Conservation (phyloP, 1,140 invertebrate genomes). For the Aphaenogaster ashmeadi region DNA sequence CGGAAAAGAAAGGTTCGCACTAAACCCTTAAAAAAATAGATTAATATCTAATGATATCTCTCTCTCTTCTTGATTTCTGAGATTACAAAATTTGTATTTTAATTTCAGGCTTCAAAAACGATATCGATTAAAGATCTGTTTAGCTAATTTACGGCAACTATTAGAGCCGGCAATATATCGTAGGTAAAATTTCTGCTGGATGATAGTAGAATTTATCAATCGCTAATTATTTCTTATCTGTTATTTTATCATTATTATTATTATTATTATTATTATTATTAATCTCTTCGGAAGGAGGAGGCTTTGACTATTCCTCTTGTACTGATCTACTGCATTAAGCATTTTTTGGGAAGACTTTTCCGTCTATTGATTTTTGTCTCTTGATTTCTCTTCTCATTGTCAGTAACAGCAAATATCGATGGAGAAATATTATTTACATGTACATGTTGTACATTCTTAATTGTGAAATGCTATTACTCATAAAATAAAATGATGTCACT, state of each 20-base stretch:
- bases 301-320: constrained; percentile 51
- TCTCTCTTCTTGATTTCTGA: constrained; percentile 8
- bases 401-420: not conserved
- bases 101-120: constrained; percentile 2
- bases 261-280: constrained; percentile 44
- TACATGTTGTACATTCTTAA: not conserved
- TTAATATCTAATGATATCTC: not conserved
- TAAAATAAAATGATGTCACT: not conserved
- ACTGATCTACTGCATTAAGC: constrained; percentile 63
- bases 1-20: constrained; percentile 62
- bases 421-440: constrained; percentile 15
- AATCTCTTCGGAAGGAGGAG: not conserved
- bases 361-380: constrained; percentile 14
- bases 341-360: constrained; percentile 66
- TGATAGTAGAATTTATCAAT: constrained; percentile 42
- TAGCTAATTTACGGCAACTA: not conserved
- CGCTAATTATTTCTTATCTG: constrained; percentile 39
- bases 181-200: constrained; percentile 48
- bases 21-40: constrained; percentile 57
- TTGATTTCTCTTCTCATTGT: constrained; percentile 33
- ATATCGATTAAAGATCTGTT: constrained; percentile 3
- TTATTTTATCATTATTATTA: constrained; percentile 36
- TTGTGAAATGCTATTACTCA: not conserved
- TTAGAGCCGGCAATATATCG: constrained; percentile 10
- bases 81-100: constrained; percentile 8